Evolutionary conservation across 1,140 invertebrate species (phyloP).

Genomic region (Sycophaga agraensis): DNA sequence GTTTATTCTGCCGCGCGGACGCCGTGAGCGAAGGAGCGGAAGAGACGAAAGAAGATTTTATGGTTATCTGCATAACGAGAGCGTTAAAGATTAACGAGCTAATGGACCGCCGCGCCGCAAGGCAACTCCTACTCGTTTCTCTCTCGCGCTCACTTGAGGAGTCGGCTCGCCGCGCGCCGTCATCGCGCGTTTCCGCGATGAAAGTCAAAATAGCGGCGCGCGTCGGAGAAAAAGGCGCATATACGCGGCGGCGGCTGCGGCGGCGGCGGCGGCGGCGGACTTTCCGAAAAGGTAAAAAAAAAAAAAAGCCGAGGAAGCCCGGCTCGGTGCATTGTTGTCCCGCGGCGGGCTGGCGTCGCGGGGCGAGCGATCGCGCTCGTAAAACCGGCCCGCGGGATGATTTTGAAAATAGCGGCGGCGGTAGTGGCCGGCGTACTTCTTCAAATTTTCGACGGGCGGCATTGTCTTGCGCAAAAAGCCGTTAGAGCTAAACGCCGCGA

Average conservation of each 20-base stretch:
- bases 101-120: slow-evolving; percentile 5
- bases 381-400: slow-evolving; percentile 2
- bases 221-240: too few relatives aligned
- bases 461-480: neutral
- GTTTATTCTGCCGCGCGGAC: neutral
- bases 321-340: too few relatives aligned
- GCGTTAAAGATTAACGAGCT: slow-evolving; percentile 30
- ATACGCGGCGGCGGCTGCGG: neutral
- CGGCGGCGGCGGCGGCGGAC: neutral
- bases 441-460: slow-evolving; percentile 7
- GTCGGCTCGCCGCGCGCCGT: slow-evolving; percentile 4
- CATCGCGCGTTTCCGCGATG: slow-evolving; percentile 19
- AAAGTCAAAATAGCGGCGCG: slow-evolving; percentile 19
- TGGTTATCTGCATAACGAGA: slow-evolving; percentile 24
- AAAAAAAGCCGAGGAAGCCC: neutral
- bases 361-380: neutral
- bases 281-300: neutral
- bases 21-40: neutral
- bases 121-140: neutral
- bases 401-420: neutral
- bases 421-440: neutral
- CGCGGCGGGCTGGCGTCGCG: neutral
- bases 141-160: too few relatives aligned
- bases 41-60: slow-evolving; percentile 25
- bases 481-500: neutral